Percentiles rank a stretch among this genome's conserved stretches.
These are phyloP conservation scores for Elysia crispata DNA, from an alignment of 2,888 invertebrate genomes.

Conservation along the genomic window DNA sequence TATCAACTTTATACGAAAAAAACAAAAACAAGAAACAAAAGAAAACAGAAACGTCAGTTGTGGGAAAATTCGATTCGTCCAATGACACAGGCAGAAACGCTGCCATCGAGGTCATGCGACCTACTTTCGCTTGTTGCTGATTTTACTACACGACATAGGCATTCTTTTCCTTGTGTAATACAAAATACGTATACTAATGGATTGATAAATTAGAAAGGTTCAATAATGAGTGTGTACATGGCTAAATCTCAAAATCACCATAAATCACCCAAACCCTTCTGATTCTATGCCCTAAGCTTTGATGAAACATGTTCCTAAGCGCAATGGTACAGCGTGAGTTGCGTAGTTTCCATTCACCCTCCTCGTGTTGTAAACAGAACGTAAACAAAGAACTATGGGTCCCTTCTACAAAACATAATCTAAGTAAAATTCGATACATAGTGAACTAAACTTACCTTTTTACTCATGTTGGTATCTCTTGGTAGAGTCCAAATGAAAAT, in stretches of 20 bases:
- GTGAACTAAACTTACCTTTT: constrained; percentile 50
- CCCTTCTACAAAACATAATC: constrained; percentile 7
- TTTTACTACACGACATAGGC: neutral
- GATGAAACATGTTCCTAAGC: too few relatives aligned
- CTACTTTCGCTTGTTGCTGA: constrained; percentile 43
- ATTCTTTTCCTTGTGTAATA: neutral
- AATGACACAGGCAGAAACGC: constrained; percentile 40
- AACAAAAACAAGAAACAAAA: neutral
- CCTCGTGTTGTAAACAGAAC: constrained; percentile 60
- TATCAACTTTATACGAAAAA: too few relatives aligned
- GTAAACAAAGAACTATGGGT: constrained; percentile 70
- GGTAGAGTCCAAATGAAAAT: constrained; percentile 6
- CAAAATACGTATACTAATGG: neutral
- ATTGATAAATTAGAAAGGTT: neutral
- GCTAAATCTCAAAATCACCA: too few relatives aligned
- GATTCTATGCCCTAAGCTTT: too few relatives aligned
- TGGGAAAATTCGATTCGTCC: constrained; percentile 48
- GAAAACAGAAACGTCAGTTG: constrained; percentile 48
- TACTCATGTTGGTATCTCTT: constrained; percentile 53
- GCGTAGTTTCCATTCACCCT: constrained; percentile 47
- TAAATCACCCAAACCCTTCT: too few relatives aligned
- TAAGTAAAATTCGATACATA: constrained; percentile 1
- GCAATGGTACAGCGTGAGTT: constrained; percentile 10
- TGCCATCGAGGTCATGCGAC: constrained; percentile 52
- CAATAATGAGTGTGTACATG: too few relatives aligned